phyloP scores from a whole-genome alignment of 2,113 vertebrate genomes.

The Petaurus breviceps region DNA sequence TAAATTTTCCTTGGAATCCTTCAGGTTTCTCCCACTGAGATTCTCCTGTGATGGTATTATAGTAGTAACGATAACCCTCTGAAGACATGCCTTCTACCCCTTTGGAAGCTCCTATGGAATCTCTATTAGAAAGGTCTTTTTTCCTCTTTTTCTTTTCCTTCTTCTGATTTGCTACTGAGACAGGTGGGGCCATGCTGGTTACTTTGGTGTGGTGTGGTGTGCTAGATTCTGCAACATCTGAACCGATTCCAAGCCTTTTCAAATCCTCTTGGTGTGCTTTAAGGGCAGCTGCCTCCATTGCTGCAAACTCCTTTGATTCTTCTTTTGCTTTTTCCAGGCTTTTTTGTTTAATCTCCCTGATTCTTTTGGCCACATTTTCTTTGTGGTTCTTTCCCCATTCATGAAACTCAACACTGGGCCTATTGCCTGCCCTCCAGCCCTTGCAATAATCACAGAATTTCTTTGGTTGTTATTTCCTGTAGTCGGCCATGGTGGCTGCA shows the following conservation, averaged over 20 bases:
- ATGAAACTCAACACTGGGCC: slow-evolving; percentile 97
- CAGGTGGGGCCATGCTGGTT: slow-evolving; percentile 57
- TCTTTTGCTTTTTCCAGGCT: slow-evolving; percentile 95
- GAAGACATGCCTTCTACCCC: slow-evolving; percentile 86
- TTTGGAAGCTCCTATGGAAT: slow-evolving; percentile 67
- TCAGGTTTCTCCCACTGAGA: slow-evolving; percentile 89
- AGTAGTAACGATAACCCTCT: slow-evolving; percentile 86
- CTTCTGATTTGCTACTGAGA: slow-evolving; percentile 70
- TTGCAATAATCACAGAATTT: slow-evolving; percentile 99
- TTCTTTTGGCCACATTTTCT: slow-evolving; percentile 97
- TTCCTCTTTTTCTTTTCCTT: slow-evolving; percentile 78
- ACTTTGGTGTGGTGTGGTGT: slow-evolving; percentile 56
- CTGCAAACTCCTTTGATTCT: slow-evolving; percentile 96
- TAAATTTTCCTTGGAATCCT: slow-evolving; percentile 85
- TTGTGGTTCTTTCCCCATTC: slow-evolving; percentile 99
- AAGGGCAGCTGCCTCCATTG: slow-evolving; percentile 96
- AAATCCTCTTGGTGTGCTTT: slow-evolving; percentile 96
- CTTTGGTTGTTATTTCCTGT: slow-evolving; percentile 99
- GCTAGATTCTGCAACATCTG: slow-evolving; percentile 75
- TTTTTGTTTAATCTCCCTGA: slow-evolving; percentile 98
- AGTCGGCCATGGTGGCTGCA: slow-evolving; percentile 88
- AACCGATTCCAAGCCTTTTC: slow-evolving; percentile 92
- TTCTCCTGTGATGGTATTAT: slow-evolving; percentile 86
- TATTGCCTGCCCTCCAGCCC: slow-evolving; percentile 99
- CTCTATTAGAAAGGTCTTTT: slow-evolving; percentile 68